Conservation (phyloP, 2,113 vertebrate species). For the Chaenogobius annularis region DNA sequence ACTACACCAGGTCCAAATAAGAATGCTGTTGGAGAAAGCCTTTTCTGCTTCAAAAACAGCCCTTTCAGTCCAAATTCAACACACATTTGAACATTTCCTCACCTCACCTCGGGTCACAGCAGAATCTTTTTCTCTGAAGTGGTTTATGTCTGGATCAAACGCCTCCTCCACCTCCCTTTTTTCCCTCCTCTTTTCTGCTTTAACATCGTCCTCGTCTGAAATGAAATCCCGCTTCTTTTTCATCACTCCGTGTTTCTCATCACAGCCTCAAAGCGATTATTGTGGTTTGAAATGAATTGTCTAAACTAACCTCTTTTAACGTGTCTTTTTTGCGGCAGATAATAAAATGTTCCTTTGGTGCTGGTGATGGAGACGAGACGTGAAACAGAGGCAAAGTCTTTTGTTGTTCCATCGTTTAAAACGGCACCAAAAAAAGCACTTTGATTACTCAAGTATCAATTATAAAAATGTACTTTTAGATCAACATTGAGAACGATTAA, state of each 20-base stretch:
- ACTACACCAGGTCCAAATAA: neutral
- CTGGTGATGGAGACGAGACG: conserved; percentile 29
- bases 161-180: neutral
- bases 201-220: conserved; percentile 13
- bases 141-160: conserved; percentile 16
- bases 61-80: neutral
- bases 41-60: neutral
- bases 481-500: too few relatives aligned
- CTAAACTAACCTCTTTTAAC: conserved; percentile 5
- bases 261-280: neutral
- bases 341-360: conserved; percentile 40
- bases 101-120: conserved; percentile 33
- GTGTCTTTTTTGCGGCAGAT: conserved; percentile 17
- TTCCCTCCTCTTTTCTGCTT: conserved; percentile 11
- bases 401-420: neutral
- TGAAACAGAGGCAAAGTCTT: conserved; percentile 1
- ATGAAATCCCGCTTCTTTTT: conserved; percentile 18
- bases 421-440: too few relatives aligned
- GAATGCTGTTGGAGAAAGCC: neutral
- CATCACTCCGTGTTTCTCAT: conserved; percentile 12
- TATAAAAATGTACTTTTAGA: too few relatives aligned
- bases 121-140: conserved; percentile 18
- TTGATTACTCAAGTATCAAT: too few relatives aligned
- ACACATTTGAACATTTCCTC: conserved; percentile 13
- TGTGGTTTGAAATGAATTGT: conserved; percentile 35